A percentile compares a stretch with the other conserved stretches of the same genome.
Evolutionary conservation across 2,888 invertebrate genomes (phyloP).

Genomic region (Diadegma fenestrale): DNA sequence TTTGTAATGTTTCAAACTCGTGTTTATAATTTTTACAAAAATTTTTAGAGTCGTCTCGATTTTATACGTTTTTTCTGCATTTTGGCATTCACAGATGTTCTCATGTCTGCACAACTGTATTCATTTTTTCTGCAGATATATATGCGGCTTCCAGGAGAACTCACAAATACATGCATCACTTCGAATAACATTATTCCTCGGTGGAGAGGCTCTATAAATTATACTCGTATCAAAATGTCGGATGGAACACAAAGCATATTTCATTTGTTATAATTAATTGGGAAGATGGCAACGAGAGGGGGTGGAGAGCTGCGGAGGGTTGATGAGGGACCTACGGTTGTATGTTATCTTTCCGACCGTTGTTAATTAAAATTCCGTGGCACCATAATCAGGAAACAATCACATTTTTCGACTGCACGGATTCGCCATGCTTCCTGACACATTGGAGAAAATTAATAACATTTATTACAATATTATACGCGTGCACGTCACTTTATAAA

Average conservation of each 20-base stretch:
- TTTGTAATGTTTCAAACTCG: too few relatives aligned
- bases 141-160: not conserved
- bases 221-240: slow-evolving; percentile 65
- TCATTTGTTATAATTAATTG: slow-evolving; percentile 74
- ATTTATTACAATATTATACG: not conserved
- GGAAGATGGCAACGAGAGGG: not conserved
- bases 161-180: slow-evolving; percentile 17
- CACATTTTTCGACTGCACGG: slow-evolving; percentile 61
- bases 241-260: slow-evolving; percentile 72
- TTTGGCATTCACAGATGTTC: too few relatives aligned
- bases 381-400: slow-evolving; percentile 72
- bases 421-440: slow-evolving; percentile 7
- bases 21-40: too few relatives aligned
- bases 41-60: too few relatives aligned
- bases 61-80: too few relatives aligned
- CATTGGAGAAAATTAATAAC: slow-evolving; percentile 36
- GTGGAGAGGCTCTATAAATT: slow-evolving; percentile 67
- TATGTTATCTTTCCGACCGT: slow-evolving; percentile 56
- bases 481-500: not conserved
- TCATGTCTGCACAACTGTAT: too few relatives aligned
- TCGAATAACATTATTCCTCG: slow-evolving; percentile 66
- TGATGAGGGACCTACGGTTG: slow-evolving; percentile 23
- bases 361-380: slow-evolving; percentile 75
- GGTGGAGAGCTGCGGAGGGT: not conserved
- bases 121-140: not conserved